Conservation (phyloP, 2,888 invertebrate genomes). For the Eristalis arbustorum region DNA sequence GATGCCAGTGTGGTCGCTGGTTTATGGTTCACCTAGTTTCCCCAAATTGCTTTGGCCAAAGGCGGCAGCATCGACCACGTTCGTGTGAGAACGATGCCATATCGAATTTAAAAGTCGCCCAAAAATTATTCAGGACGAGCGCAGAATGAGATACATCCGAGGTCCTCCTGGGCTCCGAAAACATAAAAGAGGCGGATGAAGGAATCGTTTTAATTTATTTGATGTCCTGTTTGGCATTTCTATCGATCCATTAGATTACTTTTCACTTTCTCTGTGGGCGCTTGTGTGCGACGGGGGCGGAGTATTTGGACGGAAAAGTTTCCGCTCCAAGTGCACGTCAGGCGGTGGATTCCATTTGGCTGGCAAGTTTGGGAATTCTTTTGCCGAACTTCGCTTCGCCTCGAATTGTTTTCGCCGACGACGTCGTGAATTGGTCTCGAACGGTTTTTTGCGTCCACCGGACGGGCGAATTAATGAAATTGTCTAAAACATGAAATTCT, state of each 20-base stretch:
- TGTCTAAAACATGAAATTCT: conserved; percentile 5
- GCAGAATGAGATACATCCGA: conserved; percentile 6
- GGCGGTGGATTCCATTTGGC: conserved; percentile 15
- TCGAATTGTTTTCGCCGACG: not conserved
- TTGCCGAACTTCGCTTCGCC: conserved; percentile 2
- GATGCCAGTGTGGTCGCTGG: conserved; percentile 14
- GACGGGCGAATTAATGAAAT: conserved; percentile 24
- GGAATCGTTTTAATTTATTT: conserved; percentile 58
- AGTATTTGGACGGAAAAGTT: not conserved
- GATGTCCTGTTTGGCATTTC: conserved; percentile 30
- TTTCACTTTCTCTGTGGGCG: not conserved
- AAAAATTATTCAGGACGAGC: conserved; percentile 43
- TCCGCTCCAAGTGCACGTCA: conserved; percentile 5
- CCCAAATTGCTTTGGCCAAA: conserved; percentile 50
- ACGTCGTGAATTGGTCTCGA: not conserved
- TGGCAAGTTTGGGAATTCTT: conserved; percentile 19
- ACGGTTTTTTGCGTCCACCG: not conserved
- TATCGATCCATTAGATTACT: conserved; percentile 28
- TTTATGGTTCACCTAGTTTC: conserved; percentile 56
- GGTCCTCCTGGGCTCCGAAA: conserved; percentile 5
- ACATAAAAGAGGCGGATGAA: conserved; percentile 14
- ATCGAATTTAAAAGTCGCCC: conserved; percentile 39
- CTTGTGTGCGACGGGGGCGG: not conserved
- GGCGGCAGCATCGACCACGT: not conserved
- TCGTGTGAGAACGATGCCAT: conserved; percentile 17